Conservation (phyloP, 2,888 invertebrate genomes). For the Pyralis farinalis region DNA sequence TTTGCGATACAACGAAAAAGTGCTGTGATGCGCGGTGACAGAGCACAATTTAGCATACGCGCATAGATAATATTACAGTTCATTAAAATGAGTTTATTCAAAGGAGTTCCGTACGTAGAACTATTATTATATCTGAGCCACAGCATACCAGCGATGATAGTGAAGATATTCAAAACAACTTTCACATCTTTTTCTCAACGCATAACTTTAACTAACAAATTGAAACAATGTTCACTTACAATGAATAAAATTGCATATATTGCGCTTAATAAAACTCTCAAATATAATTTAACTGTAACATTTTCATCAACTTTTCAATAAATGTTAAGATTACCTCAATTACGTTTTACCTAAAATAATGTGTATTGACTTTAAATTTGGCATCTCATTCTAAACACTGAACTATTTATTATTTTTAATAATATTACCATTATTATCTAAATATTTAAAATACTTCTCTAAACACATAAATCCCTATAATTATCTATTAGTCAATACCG, state of each 20-base stretch:
- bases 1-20: too few species aligned
- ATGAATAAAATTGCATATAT: conserved; percentile 79
- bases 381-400: conserved; percentile 82
- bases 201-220: conserved; percentile 80
- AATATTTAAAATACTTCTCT: conserved; percentile 81
- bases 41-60: too few species aligned
- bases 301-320: conserved; percentile 77
- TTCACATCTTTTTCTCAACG: conserved; percentile 61
- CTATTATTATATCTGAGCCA: background rate
- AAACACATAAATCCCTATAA: conserved; percentile 79
- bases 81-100: too few species aligned
- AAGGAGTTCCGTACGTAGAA: too few species aligned
- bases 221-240: conserved; percentile 78
- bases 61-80: too few species aligned
- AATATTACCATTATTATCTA: conserved; percentile 73
- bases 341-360: conserved; percentile 82
- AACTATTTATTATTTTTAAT: conserved; percentile 69
- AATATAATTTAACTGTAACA: conserved; percentile 81
- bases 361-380: conserved; percentile 86
- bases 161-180: conserved; percentile 55
- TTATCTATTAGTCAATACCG: conserved; percentile 77
- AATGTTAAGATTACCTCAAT: conserved; percentile 77
- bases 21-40: too few species aligned
- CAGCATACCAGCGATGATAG: conserved; percentile 11
- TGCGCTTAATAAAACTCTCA: conserved; percentile 80